Percentiles rank a stretch among this genome's conserved stretches.
phyloP scores from a whole-genome alignment of 2,797 vertebrate species.

The Dallia pectoralis region DNA sequence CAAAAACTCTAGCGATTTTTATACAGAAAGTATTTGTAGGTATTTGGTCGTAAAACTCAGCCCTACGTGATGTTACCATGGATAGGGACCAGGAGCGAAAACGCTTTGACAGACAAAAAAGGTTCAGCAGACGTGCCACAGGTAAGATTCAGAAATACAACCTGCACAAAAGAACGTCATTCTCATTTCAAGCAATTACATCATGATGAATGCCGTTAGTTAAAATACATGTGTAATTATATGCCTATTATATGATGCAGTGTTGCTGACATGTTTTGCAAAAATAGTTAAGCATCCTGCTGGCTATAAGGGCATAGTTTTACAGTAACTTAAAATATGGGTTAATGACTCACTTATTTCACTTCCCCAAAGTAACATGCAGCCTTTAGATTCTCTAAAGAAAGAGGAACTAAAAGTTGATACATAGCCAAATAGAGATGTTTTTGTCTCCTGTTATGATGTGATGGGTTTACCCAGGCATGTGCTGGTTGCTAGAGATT shows the following conservation, averaged over 20 bases:
- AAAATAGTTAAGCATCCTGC: background rate
- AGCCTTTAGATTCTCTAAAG: background rate
- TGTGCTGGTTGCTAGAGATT: constrained; percentile 6
- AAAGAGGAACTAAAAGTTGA: background rate
- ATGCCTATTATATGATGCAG: background rate
- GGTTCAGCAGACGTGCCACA: constrained; percentile 53
- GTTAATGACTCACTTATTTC: background rate
- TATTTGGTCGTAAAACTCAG: background rate
- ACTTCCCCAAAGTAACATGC: background rate
- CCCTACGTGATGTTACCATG: constrained; percentile 32
- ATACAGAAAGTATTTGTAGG: background rate
- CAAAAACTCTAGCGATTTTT: background rate
- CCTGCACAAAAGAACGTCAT: background rate
- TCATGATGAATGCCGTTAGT: background rate
- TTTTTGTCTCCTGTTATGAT: constrained; percentile 23
- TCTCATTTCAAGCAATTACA: background rate
- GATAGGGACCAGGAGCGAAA: constrained; percentile 55
- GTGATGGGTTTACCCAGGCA: background rate
- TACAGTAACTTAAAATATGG: background rate
- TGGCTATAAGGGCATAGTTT: background rate
- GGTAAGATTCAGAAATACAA: constrained; percentile 54
- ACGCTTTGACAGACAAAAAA: constrained; percentile 29
- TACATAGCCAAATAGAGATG: background rate
- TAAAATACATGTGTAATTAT: background rate
- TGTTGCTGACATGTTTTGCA: background rate